These are phyloP conservation scores for Drosophila bunnanda DNA, from an alignment of 2,888 invertebrate species.

Conservation along the genomic window DNA sequence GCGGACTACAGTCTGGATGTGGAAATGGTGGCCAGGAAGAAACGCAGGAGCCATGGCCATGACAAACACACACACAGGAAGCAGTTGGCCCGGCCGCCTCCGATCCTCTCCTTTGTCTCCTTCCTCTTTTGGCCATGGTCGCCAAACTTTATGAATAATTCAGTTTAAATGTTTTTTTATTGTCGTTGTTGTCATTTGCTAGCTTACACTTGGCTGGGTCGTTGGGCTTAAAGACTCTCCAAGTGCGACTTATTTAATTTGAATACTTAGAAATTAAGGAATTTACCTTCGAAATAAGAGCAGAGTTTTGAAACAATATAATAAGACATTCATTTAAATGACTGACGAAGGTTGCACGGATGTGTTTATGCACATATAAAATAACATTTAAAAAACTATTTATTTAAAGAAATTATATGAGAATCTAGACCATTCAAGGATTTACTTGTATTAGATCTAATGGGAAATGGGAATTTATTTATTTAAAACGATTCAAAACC, in stretches of 20 bases:
- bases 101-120: slow-evolving; percentile 5
- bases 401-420: neutral
- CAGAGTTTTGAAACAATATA: slow-evolving; percentile 3
- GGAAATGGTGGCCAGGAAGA: slow-evolving; percentile 4
- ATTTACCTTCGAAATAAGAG: slow-evolving; percentile 2
- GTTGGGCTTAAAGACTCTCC: slow-evolving; percentile 22
- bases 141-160: slow-evolving; percentile 76
- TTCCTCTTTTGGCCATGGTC: slow-evolving; percentile 18
- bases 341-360: neutral
- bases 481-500: neutral
- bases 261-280: slow-evolving; percentile 17
- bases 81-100: slow-evolving; percentile 44
- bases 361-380: neutral
- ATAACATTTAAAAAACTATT: too few species aligned
- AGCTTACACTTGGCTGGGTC: slow-evolving; percentile 18
- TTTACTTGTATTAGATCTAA: neutral
- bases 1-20: neutral
- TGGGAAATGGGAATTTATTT: neutral
- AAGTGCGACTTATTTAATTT: slow-evolving; percentile 24
- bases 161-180: slow-evolving; percentile 55
- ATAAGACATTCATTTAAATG: slow-evolving; percentile 4
- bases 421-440: neutral
- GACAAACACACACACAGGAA: slow-evolving; percentile 57
- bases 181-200: slow-evolving; percentile 30
- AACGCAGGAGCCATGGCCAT: slow-evolving; percentile 20